A percentile compares a stretch with the other conserved stretches of the same genome.
Evolutionary conservation across 2,797 vertebrate species (phyloP).

Genomic region (Taenioides sp.): DNA sequence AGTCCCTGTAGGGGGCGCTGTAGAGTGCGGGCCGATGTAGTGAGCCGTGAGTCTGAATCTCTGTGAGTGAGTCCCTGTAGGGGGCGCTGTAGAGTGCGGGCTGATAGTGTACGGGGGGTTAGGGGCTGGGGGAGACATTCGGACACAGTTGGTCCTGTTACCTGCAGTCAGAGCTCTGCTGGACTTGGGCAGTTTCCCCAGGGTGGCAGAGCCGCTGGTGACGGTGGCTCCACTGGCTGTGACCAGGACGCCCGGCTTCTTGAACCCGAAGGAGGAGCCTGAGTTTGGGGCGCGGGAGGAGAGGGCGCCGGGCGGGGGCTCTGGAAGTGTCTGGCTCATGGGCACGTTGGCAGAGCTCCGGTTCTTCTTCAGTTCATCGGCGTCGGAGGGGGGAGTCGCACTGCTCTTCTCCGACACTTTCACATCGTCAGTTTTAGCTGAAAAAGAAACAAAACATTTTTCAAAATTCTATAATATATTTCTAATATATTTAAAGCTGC

Average conservation of each 20-base stretch:
- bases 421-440: conserved; percentile 95
- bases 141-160: no score
- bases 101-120: no score
- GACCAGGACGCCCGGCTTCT: conserved; percentile 85
- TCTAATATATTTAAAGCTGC: no score
- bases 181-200: conserved; percentile 96
- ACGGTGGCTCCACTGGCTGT: conserved; percentile 93
- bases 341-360: conserved; percentile 33
- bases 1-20: no score
- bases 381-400: conserved; percentile 89
- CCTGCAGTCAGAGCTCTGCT: conserved; percentile 74
- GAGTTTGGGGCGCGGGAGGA: conserved; percentile 68
- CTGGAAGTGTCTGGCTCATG: conserved; percentile 50
- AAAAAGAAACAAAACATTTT: not conserved
- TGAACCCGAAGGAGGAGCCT: conserved; percentile 72
- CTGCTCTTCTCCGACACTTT: conserved; percentile 96
- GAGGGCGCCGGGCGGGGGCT: conserved; percentile 37
- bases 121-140: no score
- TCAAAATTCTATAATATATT: no score
- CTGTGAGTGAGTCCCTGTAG: no score
- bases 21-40: no score
- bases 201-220: conserved; percentile 92
- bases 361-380: conserved; percentile 87
- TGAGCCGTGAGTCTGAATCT: no score
- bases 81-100: no score